phyloP scores from a whole-genome alignment of 2,888 invertebrate genomes.

The Tetragonula carbonaria region DNA sequence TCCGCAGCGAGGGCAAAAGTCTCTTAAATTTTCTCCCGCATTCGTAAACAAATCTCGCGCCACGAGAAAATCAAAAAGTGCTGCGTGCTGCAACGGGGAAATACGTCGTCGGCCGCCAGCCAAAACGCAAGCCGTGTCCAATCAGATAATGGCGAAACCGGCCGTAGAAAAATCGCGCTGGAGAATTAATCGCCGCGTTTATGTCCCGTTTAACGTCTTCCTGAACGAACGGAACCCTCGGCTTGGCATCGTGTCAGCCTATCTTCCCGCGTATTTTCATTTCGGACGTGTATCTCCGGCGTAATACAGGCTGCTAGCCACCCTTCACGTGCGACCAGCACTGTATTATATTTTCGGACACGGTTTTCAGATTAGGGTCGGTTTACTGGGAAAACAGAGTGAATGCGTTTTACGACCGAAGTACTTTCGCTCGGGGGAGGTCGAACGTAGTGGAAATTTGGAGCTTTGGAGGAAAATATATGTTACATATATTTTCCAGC shows the following conservation, averaged over 20 bases:
- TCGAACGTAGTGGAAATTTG: background rate
- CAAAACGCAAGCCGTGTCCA: conserved; percentile 36
- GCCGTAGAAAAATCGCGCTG: conserved; percentile 53
- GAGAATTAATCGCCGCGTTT: conserved; percentile 63
- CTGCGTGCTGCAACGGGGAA: background rate
- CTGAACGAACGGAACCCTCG: conserved; percentile 20
- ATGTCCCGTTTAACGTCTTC: conserved; percentile 52
- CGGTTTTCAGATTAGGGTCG: background rate
- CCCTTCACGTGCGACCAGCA: too few species aligned
- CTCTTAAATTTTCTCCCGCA: background rate
- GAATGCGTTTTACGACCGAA: background rate
- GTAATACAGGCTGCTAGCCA: background rate
- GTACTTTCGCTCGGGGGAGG: background rate
- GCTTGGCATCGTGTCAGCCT: conserved; percentile 53
- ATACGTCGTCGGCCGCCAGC: background rate
- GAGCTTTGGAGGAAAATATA: background rate
- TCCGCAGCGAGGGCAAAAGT: background rate
- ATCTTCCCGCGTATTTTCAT: conserved; percentile 28
- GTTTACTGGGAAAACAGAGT: background rate
- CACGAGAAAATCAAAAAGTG: background rate
- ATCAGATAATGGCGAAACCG: conserved; percentile 54
- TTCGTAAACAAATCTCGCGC: conserved; percentile 14
- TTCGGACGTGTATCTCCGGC: background rate
- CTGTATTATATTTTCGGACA: conserved; percentile 10
- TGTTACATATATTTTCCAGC: background rate